Percentiles rank a stretch among this genome's conserved stretches.
phyloP scores from a whole-genome alignment of 2,113 vertebrate genomes.

The Perccottus glenii region DNA sequence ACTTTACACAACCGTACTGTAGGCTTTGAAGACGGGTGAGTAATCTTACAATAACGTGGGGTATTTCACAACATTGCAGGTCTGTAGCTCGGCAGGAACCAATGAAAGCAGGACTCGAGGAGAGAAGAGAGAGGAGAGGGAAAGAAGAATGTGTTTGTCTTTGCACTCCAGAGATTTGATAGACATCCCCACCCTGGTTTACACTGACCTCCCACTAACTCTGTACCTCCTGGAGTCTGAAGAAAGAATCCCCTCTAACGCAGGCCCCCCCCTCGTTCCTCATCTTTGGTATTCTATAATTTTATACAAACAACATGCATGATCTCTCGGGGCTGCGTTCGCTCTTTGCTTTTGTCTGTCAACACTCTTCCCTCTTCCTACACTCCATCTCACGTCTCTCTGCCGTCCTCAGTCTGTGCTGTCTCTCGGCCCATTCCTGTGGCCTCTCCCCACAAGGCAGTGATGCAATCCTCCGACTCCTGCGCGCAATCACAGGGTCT shows the following conservation, averaged over 20 bases:
- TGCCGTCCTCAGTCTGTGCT: neutral
- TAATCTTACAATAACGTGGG: constrained; percentile 65
- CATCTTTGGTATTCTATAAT: constrained; percentile 20
- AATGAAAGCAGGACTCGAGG: constrained; percentile 34
- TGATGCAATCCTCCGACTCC: constrained; percentile 81
- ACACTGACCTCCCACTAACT: constrained; percentile 56
- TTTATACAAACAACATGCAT: constrained; percentile 30
- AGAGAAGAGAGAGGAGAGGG: constrained; percentile 8
- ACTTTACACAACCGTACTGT: constrained; percentile 49
- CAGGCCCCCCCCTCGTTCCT: constrained; percentile 30
- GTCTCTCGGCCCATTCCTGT: constrained; percentile 63
- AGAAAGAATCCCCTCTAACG: constrained; percentile 12
- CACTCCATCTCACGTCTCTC: constrained; percentile 10
- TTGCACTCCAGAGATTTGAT: constrained; percentile 35
- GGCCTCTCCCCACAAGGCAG: constrained; percentile 71
- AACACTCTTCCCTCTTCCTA: constrained; percentile 19
- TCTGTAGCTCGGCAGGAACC: constrained; percentile 23
- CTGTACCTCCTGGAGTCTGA: constrained; percentile 44
- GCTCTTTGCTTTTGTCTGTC: constrained; percentile 12
- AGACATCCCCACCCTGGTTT: constrained; percentile 46
- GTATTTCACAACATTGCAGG: constrained; percentile 66
- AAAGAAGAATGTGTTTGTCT: constrained; percentile 37
- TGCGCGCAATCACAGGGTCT: constrained; percentile 77
- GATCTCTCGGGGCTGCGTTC: constrained; percentile 24
- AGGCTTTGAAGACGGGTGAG: constrained; percentile 64